phyloP scores from a whole-genome alignment of 2,113 vertebrate species.

The Zingel zingel region DNA sequence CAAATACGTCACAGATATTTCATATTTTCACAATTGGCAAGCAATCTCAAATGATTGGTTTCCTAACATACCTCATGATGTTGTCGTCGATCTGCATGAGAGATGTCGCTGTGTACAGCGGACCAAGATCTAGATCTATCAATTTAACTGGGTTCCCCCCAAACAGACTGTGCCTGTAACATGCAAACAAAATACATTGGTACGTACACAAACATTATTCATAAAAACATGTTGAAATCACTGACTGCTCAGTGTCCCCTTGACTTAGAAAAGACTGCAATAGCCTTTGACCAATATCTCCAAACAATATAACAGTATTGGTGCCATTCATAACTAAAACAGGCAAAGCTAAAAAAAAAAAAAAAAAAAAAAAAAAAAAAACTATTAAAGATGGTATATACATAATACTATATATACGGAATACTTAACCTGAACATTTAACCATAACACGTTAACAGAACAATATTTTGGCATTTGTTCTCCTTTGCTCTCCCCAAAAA shows the following conservation, averaged over 20 bases:
- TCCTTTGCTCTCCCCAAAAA: background rate
- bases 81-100: conserved; percentile 98
- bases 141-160: conserved; percentile 86
- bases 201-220: background rate
- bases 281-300: background rate
- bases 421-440: background rate
- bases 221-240: background rate
- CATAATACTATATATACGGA: too few relatives aligned
- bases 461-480: background rate
- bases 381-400: background rate
- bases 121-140: conserved; percentile 89
- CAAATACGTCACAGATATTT: background rate
- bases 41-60: background rate
- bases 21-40: background rate
- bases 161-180: conserved; percentile 90
- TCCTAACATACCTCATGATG: conserved; percentile 91
- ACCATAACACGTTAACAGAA: background rate
- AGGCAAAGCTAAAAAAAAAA: background rate
- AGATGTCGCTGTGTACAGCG: conserved; percentile 95
- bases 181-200: background rate
- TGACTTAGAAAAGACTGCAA: background rate
- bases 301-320: background rate
- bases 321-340: background rate
- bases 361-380: too few relatives aligned
- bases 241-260: background rate